phyloP scores from a whole-genome alignment of 2,888 invertebrate genomes.

The Malthinus seriepunctatus region DNA sequence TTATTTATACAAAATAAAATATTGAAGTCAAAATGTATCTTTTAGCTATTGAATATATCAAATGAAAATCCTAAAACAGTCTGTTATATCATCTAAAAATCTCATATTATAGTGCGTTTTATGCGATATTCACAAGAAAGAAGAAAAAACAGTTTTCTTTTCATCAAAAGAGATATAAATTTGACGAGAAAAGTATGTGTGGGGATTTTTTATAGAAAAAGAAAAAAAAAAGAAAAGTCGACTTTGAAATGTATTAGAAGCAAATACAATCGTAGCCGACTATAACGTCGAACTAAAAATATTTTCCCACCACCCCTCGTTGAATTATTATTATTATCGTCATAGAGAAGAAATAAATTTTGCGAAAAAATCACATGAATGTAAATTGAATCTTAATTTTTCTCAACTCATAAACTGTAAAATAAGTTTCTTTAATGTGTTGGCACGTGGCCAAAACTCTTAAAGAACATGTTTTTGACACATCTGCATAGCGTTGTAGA shows the following conservation, averaged over 20 bases:
- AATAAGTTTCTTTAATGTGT: slow-evolving; percentile 30
- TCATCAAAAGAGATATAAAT: slow-evolving; percentile 44
- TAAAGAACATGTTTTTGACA: slow-evolving; percentile 33
- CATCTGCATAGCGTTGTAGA: slow-evolving; percentile 33
- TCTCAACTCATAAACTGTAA: not conserved
- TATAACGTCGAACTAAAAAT: too few species aligned
- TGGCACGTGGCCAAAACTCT: slow-evolving; percentile 34
- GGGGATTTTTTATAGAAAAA: slow-evolving; percentile 3
- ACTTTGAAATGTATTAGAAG: too few species aligned
- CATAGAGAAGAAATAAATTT: too few species aligned
- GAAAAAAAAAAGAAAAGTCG: too few species aligned
- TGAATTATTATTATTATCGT: too few species aligned
- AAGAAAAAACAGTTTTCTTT: slow-evolving; percentile 41
- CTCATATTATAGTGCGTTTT: slow-evolving; percentile 39
- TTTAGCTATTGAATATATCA: too few species aligned
- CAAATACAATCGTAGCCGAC: too few species aligned
- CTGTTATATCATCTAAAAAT: slow-evolving; percentile 25
- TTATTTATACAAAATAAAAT: too few species aligned
- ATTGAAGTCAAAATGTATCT: too few species aligned
- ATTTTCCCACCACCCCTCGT: too few species aligned
- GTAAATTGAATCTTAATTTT: not conserved
- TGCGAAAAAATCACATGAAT: not conserved
- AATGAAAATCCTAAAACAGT: not conserved
- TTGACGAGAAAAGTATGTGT: slow-evolving; percentile 32
- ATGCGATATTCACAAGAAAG: slow-evolving; percentile 36